phyloP scores from a whole-genome alignment of 2,797 vertebrate species.

The Lophius americanus region DNA sequence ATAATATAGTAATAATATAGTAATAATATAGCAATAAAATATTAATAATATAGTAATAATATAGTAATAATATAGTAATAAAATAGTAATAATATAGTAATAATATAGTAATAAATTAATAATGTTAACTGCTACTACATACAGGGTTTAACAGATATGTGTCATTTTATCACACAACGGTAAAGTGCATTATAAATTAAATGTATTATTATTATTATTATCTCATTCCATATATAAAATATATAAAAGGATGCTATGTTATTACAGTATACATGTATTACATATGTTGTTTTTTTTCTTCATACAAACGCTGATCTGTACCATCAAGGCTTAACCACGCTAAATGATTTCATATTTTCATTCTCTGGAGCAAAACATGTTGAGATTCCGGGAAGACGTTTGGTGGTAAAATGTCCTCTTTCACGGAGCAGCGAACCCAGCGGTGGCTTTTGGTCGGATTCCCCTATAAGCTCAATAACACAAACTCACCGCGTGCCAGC shows the following conservation, averaged over 20 bases:
- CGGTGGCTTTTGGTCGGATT: conserved; percentile 41
- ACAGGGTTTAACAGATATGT: too few species aligned
- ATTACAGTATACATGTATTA: not conserved
- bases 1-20: too few species aligned
- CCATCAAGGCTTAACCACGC: not conserved
- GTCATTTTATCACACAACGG: too few species aligned
- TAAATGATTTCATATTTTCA: conserved; percentile 36
- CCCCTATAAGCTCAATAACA: conserved; percentile 45
- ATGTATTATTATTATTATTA: too few species aligned
- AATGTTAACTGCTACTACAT: too few species aligned
- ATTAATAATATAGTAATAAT: too few species aligned
- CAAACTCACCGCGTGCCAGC: conserved; percentile 79
- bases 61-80: too few species aligned
- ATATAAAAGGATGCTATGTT: not conserved
- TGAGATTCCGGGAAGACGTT: conserved; percentile 52
- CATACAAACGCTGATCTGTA: not conserved
- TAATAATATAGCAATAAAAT: too few species aligned
- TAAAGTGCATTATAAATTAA: too few species aligned
- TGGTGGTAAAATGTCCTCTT: conserved; percentile 56
- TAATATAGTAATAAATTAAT: too few species aligned
- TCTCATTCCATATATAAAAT: too few species aligned
- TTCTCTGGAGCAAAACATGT: conserved; percentile 36
- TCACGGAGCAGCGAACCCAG: conserved; percentile 28
- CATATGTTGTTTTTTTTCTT: not conserved
- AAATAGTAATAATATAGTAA: too few species aligned